phyloP scores from a whole-genome alignment of 2,888 invertebrate genomes.

The Lasius fuliginosus region DNA sequence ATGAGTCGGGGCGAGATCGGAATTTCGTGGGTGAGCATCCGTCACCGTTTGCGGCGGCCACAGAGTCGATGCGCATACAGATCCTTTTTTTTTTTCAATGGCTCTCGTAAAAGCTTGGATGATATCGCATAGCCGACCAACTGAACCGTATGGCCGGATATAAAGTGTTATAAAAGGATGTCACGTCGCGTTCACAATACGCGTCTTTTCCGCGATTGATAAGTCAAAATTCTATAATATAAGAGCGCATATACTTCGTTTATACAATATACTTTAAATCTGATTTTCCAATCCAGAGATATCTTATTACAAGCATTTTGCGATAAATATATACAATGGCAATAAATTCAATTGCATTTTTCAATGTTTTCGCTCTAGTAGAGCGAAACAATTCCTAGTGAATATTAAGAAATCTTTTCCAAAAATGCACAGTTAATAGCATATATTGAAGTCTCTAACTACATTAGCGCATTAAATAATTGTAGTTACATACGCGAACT shows the following conservation, averaged over 20 bases:
- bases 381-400: too few species aligned
- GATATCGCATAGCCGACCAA: conserved; percentile 47
- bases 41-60: conserved; percentile 29
- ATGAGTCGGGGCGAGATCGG: conserved; percentile 46
- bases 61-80: conserved; percentile 40
- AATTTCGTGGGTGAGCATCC: conserved; percentile 51
- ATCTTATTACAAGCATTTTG: not conserved
- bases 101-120: conserved; percentile 59
- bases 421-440: not conserved
- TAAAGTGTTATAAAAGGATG: conserved; percentile 60
- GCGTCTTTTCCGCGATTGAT: conserved; percentile 5
- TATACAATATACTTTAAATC: not conserved
- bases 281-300: not conserved
- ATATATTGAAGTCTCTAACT: not conserved
- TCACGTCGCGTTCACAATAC: conserved; percentile 46
- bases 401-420: not conserved
- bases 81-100: conserved; percentile 58
- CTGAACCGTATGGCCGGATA: conserved; percentile 63
- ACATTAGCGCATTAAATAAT: conserved; percentile 61
- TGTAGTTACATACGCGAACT: conserved; percentile 51
- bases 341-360: not conserved
- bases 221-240: not conserved
- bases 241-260: not conserved
- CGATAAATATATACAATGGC: not conserved
- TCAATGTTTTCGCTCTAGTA: not conserved